phyloP scores from a whole-genome alignment of 2,888 invertebrate species.

The Chamaedrilus cognettii region DNA sequence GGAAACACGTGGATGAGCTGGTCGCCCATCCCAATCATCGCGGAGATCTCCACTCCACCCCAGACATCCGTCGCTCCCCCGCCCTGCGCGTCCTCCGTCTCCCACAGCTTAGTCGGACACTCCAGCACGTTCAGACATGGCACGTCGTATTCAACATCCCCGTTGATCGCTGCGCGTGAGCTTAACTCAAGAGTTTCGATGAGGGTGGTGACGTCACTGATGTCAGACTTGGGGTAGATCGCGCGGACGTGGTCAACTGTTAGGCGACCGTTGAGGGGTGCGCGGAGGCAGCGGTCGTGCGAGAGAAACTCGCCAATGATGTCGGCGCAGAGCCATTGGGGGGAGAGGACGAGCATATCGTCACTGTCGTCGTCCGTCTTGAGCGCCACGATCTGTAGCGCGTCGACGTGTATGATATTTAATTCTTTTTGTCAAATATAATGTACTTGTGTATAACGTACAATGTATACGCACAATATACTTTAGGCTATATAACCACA shows the following conservation, averaged over 20 bases:
- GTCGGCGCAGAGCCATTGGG: constrained; percentile 71
- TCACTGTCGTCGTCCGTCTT: constrained; percentile 62
- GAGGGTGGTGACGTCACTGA: constrained; percentile 68
- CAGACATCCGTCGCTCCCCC: constrained; percentile 4
- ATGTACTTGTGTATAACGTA: too few species aligned
- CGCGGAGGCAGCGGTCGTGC: constrained; percentile 57
- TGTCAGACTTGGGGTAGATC: constrained; percentile 72
- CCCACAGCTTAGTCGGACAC: constrained; percentile 70
- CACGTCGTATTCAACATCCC: constrained; percentile 75
- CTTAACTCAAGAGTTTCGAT: constrained; percentile 74
- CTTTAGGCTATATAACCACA: too few species aligned
- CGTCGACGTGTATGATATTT: too few species aligned
- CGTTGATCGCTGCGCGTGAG: constrained; percentile 71
- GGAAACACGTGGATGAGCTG: constrained; percentile 71
- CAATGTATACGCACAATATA: too few species aligned
- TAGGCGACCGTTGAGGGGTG: constrained; percentile 68
- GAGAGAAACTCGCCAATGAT: constrained; percentile 70
- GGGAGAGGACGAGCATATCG: constrained; percentile 69
- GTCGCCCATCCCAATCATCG: constrained; percentile 59
- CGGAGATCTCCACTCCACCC: constrained; percentile 10
- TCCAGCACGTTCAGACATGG: constrained; percentile 71
- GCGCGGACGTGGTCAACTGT: constrained; percentile 74
- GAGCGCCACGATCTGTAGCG: constrained; percentile 65
- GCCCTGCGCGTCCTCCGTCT: constrained; percentile 58
- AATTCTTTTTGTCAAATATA: too few species aligned